phyloP scores from a whole-genome alignment of 2,888 invertebrate genomes.

The Drosophila paramelanica region DNA sequence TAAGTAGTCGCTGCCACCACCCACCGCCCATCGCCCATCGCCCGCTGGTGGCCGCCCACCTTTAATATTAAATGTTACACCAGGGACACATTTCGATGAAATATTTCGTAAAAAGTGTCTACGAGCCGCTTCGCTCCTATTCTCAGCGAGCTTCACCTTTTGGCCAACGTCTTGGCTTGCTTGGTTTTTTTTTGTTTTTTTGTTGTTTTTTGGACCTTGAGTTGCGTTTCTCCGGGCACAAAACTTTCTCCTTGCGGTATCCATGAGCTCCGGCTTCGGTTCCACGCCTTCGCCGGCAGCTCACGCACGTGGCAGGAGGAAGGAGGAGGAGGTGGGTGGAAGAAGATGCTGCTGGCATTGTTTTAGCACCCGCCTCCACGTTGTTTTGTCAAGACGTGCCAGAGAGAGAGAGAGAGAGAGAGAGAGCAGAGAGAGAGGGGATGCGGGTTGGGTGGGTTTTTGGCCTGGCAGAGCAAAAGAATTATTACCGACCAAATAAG shows the following conservation, averaged over 20 bases:
- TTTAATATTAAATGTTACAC: constrained; percentile 85
- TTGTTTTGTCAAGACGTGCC: constrained; percentile 50
- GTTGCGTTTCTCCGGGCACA: constrained; percentile 48
- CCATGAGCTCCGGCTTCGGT: constrained; percentile 52
- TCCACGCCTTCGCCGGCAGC: constrained; percentile 42
- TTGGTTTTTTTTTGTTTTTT: background rate
- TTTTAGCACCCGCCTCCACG: constrained; percentile 39
- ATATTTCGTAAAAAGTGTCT: constrained; percentile 85
- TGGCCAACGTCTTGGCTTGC: constrained; percentile 32
- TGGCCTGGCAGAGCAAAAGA: constrained; percentile 72
- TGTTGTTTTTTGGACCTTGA: constrained; percentile 42
- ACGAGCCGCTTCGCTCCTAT: constrained; percentile 57
- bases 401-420: background rate
- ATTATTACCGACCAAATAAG: constrained; percentile 84
- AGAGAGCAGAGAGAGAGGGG: background rate
- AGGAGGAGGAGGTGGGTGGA: constrained; percentile 10
- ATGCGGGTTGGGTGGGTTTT: constrained; percentile 25
- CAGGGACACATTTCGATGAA: constrained; percentile 86
- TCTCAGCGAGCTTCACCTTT: constrained; percentile 48
- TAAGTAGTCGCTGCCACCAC: constrained; percentile 60
- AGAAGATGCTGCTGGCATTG: constrained; percentile 63
- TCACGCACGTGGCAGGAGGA: constrained; percentile 68
- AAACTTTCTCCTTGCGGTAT: constrained; percentile 82
- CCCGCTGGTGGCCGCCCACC: constrained; percentile 59
- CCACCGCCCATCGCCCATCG: constrained; percentile 29